phyloP scores from a whole-genome alignment of 2,113 vertebrate genomes.

The Typhlomys cinereus region DNA sequence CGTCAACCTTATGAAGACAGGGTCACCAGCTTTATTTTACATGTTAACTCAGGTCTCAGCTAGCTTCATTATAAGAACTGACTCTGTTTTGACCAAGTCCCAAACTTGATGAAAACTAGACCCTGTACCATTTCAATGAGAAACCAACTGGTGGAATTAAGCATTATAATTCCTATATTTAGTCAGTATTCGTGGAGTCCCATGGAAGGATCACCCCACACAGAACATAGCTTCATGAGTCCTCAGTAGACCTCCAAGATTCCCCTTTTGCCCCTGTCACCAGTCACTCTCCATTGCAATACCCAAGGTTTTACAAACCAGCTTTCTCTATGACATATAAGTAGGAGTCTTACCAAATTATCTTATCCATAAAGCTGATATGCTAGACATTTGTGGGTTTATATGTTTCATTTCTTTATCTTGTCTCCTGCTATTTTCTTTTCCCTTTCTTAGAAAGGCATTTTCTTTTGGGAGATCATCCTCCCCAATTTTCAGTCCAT shows the following conservation, averaged over 20 bases:
- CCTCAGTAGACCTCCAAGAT: neutral
- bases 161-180: neutral
- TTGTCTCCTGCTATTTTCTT: neutral
- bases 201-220: neutral
- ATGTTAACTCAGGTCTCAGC: neutral
- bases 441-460: neutral
- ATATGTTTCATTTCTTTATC: neutral
- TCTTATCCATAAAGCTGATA: constrained; percentile 15
- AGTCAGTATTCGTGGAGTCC: neutral
- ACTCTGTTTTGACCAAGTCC: neutral
- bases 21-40: neutral
- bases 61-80: neutral
- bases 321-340: neutral
- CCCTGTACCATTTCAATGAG: neutral
- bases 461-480: neutral
- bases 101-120: neutral
- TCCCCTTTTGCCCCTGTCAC: neutral
- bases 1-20: neutral
- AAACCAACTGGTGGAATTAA: constrained; percentile 9
- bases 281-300: neutral
- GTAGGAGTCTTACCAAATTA: neutral
- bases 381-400: neutral
- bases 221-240: neutral
- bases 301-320: neutral
- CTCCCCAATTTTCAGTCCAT: neutral